Conservation (phyloP, 2,113 vertebrate species). For the Sceloporus tristichus region DNA sequence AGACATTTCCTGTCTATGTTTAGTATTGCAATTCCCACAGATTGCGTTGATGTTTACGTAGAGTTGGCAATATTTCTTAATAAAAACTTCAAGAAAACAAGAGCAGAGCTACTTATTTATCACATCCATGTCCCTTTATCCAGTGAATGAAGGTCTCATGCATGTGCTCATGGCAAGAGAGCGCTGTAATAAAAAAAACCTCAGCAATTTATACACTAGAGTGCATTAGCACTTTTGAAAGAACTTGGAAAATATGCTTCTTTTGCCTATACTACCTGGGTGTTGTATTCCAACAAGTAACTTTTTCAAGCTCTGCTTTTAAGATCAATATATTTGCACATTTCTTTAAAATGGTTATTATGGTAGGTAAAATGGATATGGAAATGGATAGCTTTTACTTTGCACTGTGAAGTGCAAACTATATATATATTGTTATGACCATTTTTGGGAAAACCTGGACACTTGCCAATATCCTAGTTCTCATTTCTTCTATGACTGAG, state of each 20-base stretch:
- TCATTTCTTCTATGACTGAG: not conserved
- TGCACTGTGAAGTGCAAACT: not conserved
- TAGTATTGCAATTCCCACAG: slow-evolving; percentile 41
- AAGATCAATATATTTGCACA: not conserved
- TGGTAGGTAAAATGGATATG: not conserved
- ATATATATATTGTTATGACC: not conserved
- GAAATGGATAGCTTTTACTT: not conserved
- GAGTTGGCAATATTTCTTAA: slow-evolving; percentile 28
- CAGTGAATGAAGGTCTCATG: not conserved
- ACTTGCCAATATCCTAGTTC: not conserved
- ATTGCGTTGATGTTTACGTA: slow-evolving; percentile 25
- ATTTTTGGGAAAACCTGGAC: not conserved
- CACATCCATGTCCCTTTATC: not conserved
- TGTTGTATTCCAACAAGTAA: too few species aligned
- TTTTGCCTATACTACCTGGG: too few species aligned
- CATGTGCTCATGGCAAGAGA: not conserved
- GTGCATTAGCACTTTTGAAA: not conserved
- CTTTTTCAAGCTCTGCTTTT: not conserved
- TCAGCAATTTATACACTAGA: not conserved
- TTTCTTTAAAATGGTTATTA: not conserved
- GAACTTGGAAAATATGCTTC: too few species aligned
- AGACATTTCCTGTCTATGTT: slow-evolving; percentile 28
- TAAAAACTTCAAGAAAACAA: slow-evolving; percentile 25
- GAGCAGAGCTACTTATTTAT: not conserved
- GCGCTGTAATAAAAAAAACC: too few species aligned